Base-by-base conservation (phyloP, 2,888 invertebrate genomes). In the Drosophila quinaria region DNA sequence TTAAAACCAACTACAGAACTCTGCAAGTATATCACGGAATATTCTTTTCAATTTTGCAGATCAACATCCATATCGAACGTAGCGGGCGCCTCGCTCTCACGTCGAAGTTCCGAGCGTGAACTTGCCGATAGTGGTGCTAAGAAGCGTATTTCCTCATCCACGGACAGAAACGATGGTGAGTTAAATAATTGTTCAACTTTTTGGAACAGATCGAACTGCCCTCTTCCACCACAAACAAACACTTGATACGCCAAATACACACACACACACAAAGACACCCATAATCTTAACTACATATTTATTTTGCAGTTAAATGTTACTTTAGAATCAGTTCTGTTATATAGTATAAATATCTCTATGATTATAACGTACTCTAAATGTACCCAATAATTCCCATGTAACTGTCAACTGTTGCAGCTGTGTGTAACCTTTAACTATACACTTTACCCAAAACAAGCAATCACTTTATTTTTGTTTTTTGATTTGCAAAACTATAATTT, bases 1-100 rank as follows among this genome's bases (percentile, higher is more conserved):
- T 35, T n/a, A 13, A 35, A 1, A 25, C 25, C 25, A 25, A 0
- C 25, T 35, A n/a, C 1, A n/a, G 6, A 37, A 37, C 37, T 37
- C n/a, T 37, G 37, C 6, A 37, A n/a, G 6, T 37, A n/a, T n/a
- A 37, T 37, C 2, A 37, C 2, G 8, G 1, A 44, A 15, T 13
- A 19, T 13, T 41, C 17, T 25, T 25, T 2, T 19, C n/a, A 22
- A 22, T 13, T 37, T 60, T 44, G 5, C 93, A 95, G 97, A 93
- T 97, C 97, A 85, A 97, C 97, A 91, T 97, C 97, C 91, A 97
- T 97, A 82, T 96, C 96, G 91, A 97, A 97, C 94, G 97, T 97
- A 93, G 96, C 96, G 92, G 95, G 96, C 93, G 94, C 95, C 93
- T 95, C 96, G 92, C 94, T 97, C 90, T 96, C 97, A 80, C 95